phyloP scores from a whole-genome alignment of 1,140 invertebrate species.

The Halotydeus destructor region DNA sequence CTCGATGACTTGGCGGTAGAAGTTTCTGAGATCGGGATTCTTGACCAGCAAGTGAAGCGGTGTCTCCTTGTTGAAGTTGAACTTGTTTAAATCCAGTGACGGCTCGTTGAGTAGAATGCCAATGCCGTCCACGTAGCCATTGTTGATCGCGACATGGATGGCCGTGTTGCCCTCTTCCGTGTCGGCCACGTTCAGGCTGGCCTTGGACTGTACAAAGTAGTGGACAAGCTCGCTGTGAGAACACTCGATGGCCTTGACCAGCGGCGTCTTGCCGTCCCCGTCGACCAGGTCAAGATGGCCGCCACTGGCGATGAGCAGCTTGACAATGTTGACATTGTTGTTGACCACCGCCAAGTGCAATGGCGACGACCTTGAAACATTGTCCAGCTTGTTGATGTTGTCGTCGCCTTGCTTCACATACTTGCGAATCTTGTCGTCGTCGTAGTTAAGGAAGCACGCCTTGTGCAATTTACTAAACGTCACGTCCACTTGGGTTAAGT shows the following conservation, averaged over 20 bases:
- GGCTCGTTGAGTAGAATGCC: slow-evolving; percentile 7
- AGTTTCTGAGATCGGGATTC: background rate
- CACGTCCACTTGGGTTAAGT: slow-evolving; percentile 11
- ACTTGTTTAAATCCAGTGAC: slow-evolving; percentile 2
- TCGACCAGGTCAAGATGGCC: slow-evolving; percentile 34
- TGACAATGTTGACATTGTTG: slow-evolving; percentile 46
- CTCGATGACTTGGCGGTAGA: no score
- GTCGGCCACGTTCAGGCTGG: slow-evolving; percentile 11
- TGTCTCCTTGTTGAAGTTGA: background rate
- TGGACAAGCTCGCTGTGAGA: slow-evolving; percentile 23
- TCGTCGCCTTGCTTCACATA: slow-evolving; percentile 19
- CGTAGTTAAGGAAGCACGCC: slow-evolving; percentile 10
- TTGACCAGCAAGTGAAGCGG: background rate
- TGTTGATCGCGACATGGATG: slow-evolving; percentile 10
- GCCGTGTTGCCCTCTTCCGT: slow-evolving; percentile 10
- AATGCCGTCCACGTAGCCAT: background rate
- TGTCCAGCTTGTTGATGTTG: slow-evolving; percentile 25
- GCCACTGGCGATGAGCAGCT: slow-evolving; percentile 44
- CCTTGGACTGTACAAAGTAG: slow-evolving; percentile 18
- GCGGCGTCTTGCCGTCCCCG: slow-evolving; percentile 25
- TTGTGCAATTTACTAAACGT: slow-evolving; percentile 14
- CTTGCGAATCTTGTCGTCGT: slow-evolving; percentile 8
- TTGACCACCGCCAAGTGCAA: slow-evolving; percentile 58
- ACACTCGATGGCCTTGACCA: slow-evolving; percentile 26
- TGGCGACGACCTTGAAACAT: slow-evolving; percentile 28